A percentile compares a stretch with the other conserved stretches of the same genome.
Conservation (phyloP, 2,888 invertebrate genomes). For the Lypha dubia region DNA sequence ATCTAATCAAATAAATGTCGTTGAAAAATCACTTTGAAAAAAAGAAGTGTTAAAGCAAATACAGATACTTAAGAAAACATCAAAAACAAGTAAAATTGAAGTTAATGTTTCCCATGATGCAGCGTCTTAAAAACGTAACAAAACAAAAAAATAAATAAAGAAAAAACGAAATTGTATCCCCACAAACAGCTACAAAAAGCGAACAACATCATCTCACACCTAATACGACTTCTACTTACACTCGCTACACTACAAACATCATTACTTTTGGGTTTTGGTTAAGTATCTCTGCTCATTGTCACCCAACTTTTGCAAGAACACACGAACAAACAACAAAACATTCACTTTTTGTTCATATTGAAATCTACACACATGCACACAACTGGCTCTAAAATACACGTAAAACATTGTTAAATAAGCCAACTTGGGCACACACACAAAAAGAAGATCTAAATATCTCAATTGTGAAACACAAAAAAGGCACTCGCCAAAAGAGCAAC, state of each 20-base stretch:
- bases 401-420: conserved; percentile 68
- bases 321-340: conserved; percentile 44
- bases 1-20: conserved; percentile 56
- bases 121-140: conserved; percentile 36
- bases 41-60: conserved; percentile 64
- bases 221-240: conserved; percentile 56
- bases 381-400: conserved; percentile 54
- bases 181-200: conserved; percentile 47
- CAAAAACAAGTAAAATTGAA: conserved; percentile 79
- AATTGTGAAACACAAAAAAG: conserved; percentile 78
- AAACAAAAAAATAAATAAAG: not conserved
- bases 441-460: conserved; percentile 83
- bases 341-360: conserved; percentile 37
- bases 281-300: conserved; percentile 80
- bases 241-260: conserved; percentile 61
- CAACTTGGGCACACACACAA: conserved; percentile 48
- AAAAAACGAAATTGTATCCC: conserved; percentile 30
- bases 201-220: conserved; percentile 41
- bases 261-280: conserved; percentile 71
- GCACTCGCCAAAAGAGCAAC: conserved; percentile 61
- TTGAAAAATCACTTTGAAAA: conserved; percentile 54
- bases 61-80: conserved; percentile 74
- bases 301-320: conserved; percentile 72
- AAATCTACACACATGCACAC: conserved; percentile 15
- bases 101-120: conserved; percentile 78